Base-by-base conservation (phyloP, 2,113 vertebrate genomes). In the Gambusia affinis region DNA sequence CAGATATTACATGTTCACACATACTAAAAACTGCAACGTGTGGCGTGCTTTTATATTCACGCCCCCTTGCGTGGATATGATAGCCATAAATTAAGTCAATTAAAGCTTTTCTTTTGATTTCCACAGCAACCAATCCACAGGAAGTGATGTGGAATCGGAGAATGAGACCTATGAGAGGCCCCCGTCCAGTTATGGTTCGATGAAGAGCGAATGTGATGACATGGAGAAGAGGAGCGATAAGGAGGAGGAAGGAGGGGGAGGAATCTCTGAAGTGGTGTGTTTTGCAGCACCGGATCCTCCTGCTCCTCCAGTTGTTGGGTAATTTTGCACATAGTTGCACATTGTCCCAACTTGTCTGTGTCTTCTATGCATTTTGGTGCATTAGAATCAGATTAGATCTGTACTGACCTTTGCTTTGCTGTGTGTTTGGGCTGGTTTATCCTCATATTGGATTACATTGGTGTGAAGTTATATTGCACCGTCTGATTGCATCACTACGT, bases 121-220 rank as follows among this genome's bases (percentile, higher is more conserved):
- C 28, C 24, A 33, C 62, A 74, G 76, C 1, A 61, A 0, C 65
- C 12, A 2, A 11, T 3, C 39, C 22, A 30, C 24, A 1, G 61
- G 30, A 8, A 57, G 66, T 3, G 65, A 72, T 1, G 67, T 63
- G 1, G 70, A 81, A 35, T 37, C 35, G 35, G 39, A 75, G 57
- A 17, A 27, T 65, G 57, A 67, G 1, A 82, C 78, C 35, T 33
- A 4, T 8, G 47, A 22, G 63, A 89, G 89, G 29, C 94, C 94
- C 1, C 89, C 92, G 2, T 92, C 91, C 69, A 94, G 93, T 76
- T 95, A 95, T 71, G 93, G 92, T 24, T 95, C 94, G 4, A 94
- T 95, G 94, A 90, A 79, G 61, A 94, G 92, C 4, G 94, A 95
- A 1, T 70, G 79, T 0, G 75, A 42, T 8, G 60, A 39, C 24